A percentile compares a stretch with the other conserved stretches of the same genome.
These are phyloP conservation scores for Redunca redunca DNA, from an alignment of 2,113 vertebrate species.

Conservation along the genomic window DNA sequence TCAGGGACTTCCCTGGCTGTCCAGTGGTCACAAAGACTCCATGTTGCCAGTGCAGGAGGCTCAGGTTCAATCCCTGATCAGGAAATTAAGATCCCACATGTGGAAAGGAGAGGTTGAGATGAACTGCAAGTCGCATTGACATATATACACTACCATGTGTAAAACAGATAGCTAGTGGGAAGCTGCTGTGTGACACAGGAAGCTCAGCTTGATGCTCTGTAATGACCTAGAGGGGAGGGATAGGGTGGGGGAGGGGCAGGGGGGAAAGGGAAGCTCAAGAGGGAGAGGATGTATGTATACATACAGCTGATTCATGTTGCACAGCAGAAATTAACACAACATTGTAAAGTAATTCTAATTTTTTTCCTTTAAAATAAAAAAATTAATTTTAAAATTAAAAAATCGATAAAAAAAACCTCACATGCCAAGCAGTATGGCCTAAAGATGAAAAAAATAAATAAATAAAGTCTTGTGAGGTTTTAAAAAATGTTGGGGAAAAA, in stretches of 20 bases:
- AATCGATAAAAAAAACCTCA: not conserved
- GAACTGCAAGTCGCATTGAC: not conserved
- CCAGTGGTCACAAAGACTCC: not conserved
- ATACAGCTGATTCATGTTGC: not conserved
- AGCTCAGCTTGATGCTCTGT: not conserved
- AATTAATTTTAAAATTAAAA: not conserved
- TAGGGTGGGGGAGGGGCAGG: fast-evolving
- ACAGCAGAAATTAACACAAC: not conserved
- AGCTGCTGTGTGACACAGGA: not conserved
- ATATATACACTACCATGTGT: not conserved
- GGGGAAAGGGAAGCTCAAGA: not conserved
- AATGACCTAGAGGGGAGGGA: not conserved
- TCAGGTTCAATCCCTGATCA: not conserved
- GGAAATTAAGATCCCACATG: not conserved
- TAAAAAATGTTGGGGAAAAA: not conserved
- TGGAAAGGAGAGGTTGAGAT: not conserved
- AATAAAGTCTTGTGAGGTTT: not conserved
- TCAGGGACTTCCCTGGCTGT: not conserved
- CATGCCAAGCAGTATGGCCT: not conserved
- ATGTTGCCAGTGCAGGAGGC: not conserved
- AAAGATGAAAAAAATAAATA: not conserved
- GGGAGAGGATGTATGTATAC: not conserved
- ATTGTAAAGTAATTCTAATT: not conserved
- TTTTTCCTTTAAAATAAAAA: not conserved
- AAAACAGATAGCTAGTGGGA: not conserved